Evolutionary conservation across 2,113 vertebrate genomes (phyloP).

Genomic region (Xiphophorus couchianus): DNA sequence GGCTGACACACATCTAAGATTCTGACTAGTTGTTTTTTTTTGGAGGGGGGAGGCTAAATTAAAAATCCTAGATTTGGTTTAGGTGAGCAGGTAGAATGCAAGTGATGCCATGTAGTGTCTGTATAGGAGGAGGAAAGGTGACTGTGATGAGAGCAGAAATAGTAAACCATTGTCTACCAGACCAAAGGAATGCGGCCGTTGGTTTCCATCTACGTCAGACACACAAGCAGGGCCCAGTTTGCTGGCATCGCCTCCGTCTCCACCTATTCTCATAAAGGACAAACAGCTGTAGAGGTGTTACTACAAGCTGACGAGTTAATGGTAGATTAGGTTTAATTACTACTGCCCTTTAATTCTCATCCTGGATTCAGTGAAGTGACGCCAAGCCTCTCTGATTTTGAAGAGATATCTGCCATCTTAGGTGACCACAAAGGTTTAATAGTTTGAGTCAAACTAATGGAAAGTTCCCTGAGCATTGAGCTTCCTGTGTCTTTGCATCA

Average conservation of each 20-base stretch:
- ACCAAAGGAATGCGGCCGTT: constrained; percentile 53
- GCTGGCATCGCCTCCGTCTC: constrained; percentile 4
- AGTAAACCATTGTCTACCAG: constrained; percentile 43
- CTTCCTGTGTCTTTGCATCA: constrained; percentile 42
- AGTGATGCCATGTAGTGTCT: constrained; percentile 40
- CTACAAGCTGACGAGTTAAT: background rate
- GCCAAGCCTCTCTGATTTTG: constrained; percentile 44
- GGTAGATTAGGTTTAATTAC: background rate
- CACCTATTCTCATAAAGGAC: constrained; percentile 1
- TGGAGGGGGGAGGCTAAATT: background rate
- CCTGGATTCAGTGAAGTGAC: constrained; percentile 7
- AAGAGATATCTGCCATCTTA: constrained; percentile 60
- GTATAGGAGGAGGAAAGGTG: constrained; percentile 1
- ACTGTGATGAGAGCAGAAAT: constrained; percentile 30
- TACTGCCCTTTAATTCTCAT: constrained; percentile 7
- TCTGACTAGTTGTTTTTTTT: background rate
- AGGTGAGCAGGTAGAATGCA: constrained; percentile 13
- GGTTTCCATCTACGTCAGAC: constrained; percentile 63
- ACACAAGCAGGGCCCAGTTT: constrained; percentile 27
- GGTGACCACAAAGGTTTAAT: constrained; percentile 42
- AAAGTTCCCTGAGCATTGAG: constrained; percentile 49
- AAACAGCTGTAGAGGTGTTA: constrained; percentile 19
- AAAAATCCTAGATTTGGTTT: constrained; percentile 45
- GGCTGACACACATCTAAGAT: background rate
- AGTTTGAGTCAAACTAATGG: constrained; percentile 51